Evolutionary conservation across 2,888 invertebrate species (phyloP).

Genomic region (Rhagium mordax): DNA sequence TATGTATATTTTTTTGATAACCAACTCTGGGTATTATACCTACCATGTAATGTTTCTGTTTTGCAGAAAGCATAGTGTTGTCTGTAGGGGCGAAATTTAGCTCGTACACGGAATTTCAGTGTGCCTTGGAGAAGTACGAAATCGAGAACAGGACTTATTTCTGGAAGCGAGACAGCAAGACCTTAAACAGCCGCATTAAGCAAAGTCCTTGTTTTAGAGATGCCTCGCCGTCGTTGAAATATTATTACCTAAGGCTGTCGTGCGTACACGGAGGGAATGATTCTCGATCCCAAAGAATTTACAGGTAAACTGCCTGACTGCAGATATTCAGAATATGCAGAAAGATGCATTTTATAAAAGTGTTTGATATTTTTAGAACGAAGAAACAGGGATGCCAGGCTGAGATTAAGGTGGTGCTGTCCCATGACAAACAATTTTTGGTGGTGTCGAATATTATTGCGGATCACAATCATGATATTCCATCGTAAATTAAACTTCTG

Average conservation of each 20-base stretch:
- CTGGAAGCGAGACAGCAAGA: not conserved
- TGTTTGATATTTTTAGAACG: not conserved
- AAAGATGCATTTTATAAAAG: too few relatives aligned
- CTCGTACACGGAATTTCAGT: not conserved
- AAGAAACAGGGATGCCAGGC: not conserved
- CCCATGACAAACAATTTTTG: not conserved
- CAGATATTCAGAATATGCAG: too few relatives aligned
- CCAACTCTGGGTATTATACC: too few relatives aligned
- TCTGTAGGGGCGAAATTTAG: not conserved
- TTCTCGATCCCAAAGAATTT: not conserved
- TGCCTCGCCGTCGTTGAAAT: not conserved
- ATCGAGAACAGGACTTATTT: not conserved
- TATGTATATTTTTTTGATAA: too few relatives aligned
- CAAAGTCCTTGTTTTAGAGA: not conserved
- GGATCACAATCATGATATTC: not conserved
- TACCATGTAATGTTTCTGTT: not conserved
- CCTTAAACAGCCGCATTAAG: not conserved
- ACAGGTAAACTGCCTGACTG: too few relatives aligned
- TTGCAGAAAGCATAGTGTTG: not conserved
- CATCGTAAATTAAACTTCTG: too few relatives aligned
- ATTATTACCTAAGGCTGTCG: not conserved
- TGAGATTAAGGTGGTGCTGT: not conserved
- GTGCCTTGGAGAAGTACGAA: not conserved
- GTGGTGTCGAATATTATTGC: not conserved
- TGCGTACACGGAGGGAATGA: not conserved